Base-by-base conservation (phyloP, 1,140 invertebrate genomes). In the Drosophila obscura region DNA sequence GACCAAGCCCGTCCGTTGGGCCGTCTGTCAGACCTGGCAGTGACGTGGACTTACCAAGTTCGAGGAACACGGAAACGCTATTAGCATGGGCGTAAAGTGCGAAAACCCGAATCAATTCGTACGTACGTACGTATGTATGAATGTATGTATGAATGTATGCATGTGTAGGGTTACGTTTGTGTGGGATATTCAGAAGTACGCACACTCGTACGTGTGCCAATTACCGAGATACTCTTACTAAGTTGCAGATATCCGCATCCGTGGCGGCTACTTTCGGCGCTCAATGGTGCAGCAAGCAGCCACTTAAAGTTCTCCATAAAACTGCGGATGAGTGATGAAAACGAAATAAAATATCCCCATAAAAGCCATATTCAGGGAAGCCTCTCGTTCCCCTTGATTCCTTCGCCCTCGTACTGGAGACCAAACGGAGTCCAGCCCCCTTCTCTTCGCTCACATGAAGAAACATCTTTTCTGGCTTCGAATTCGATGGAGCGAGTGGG, bases 1-100 rank as follows among this genome's bases (percentile, higher is more conserved):
- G 35, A 11, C 35, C 35, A 5, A 39, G 31, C 35, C 35, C 43
- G 57, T 41, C 78, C 78, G 67, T 67, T 81, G 76, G 73, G 61
- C 66, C 59, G 68, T 60, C 66, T 62, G 68, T 63, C 73, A 64
- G 39, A 61, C 55, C 52, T 75, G 80, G 58, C 71, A 73, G 60
- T 61, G 75, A 77, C 41, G 56, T 63, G 63, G 73, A 75, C 66
- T 67, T 60, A 52, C 58, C 57, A 44, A 64, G 53, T 69, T 44
- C 51, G 28, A 26, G 48, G 44, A 83, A 87, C 82, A 87, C 66
- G 82, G 68, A 88, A 87, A 87, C 62, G 67, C 83, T 67, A 88
- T 87, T 88, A 87, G 83, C 72, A 85, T 85, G 68, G 66, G 49
- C 74, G 59, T 85, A 81, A 81, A 84, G 74, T 63, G 74, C 49